A percentile compares a stretch with the other conserved stretches of the same genome.
These are phyloP conservation scores for Sarcophaga subvicina DNA, from an alignment of 2,888 invertebrate species.

Conservation along the genomic window DNA sequence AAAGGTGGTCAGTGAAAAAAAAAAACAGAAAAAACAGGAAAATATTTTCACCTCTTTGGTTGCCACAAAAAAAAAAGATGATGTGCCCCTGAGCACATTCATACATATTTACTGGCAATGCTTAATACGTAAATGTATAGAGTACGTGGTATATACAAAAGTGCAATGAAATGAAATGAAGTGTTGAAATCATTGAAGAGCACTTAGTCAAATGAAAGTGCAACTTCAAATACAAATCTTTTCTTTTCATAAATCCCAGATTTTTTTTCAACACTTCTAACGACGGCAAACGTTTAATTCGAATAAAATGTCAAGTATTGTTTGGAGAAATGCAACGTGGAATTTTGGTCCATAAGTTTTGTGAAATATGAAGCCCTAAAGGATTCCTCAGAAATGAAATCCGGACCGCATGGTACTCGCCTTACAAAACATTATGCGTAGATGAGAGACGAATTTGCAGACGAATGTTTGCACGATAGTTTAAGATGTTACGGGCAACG, in stretches of 20 bases:
- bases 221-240: slow-evolving; percentile 23
- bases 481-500: too few relatives aligned
- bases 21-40: not conserved
- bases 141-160: not conserved
- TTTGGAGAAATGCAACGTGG: too few relatives aligned
- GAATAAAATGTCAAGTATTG: slow-evolving; percentile 35
- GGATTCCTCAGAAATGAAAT: too few relatives aligned
- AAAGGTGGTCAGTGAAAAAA: not conserved
- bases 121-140: not conserved
- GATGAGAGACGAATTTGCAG: too few relatives aligned
- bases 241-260: not conserved
- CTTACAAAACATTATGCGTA: too few relatives aligned
- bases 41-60: not conserved
- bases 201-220: slow-evolving; percentile 62
- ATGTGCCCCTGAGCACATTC: not conserved
- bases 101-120: slow-evolving; percentile 5
- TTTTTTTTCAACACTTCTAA: not conserved
- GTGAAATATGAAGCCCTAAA: too few relatives aligned
- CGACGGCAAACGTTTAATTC: slow-evolving; percentile 22
- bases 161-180: not conserved
- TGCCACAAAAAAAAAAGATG: too few relatives aligned
- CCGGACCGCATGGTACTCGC: rapidly evolving
- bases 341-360: too few relatives aligned
- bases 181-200: slow-evolving; percentile 53
- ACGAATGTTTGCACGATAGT: too few relatives aligned